Base-by-base conservation (phyloP, 2,797 vertebrate genomes). In the Acanthurus tractus region DNA sequence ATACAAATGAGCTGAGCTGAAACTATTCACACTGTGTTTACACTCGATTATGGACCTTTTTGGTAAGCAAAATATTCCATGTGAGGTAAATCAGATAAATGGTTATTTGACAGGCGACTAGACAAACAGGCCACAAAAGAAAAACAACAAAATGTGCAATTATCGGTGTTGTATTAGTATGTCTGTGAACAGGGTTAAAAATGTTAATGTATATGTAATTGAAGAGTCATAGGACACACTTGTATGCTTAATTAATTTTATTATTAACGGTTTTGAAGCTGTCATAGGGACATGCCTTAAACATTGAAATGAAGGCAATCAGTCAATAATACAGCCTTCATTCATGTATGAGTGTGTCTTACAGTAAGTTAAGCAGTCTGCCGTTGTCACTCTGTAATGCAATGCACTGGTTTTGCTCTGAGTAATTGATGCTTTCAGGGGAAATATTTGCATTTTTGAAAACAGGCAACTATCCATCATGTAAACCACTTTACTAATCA, bases 401-500 rank as follows among this genome's bases (percentile, higher is more conserved):
- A 25, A 34, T 4, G 25, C 70, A 9, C 55, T 61, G 62, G 10
- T 78, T 82, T 49, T 34, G 42, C 74, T 65, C 63, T 85, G 66
- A 82, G 69, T 85, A 83, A 88, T 76, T 80, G 70, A 85, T 83
- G 78, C 53, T 85, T 85, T 73, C 68, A 52, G 34, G 63, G 55
- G 42, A 81, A 84, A 84, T 80, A 82, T 88, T 88, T 78, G 79
- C 76, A 86, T 86, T 82, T 87, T 82, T 53, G 48, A 10, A 53
- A 80, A 77, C 40, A 5, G 48, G 54, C 79, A 76, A 77, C 70
- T 71, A 89, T 92, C 78, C 81, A 84, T 92, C 86, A 80, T 62
- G 40, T 22, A 69, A 71, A 77, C 38, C 1, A 7, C 72, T 81
- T 83, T 85, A 48, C 69, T 82, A 82, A 83, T 90, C 82, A 90